A percentile compares a stretch with the other conserved stretches of the same genome.
phyloP scores from a whole-genome alignment of 2,888 invertebrate species.

The Caenorhabditis sp. region DNA sequence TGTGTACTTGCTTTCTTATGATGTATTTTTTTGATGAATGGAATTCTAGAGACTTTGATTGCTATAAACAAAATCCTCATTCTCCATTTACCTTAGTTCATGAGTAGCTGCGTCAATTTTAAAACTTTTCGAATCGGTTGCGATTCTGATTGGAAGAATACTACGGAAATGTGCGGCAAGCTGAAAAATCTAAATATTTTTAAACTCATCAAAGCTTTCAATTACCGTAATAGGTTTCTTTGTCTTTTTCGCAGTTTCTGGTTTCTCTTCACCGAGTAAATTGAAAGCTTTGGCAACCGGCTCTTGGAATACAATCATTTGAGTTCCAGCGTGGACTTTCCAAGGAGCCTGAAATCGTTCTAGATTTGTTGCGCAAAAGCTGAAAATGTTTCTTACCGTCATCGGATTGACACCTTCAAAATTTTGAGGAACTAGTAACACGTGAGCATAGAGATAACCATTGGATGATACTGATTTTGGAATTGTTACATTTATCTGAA shows the following conservation, averaged over 20 bases:
- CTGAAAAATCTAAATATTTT: not conserved
- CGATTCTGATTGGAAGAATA: slow-evolving; percentile 37
- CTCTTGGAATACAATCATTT: slow-evolving; percentile 58
- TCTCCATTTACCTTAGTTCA: slow-evolving; percentile 44
- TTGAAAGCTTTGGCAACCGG: slow-evolving; percentile 70
- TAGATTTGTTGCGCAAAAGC: not conserved
- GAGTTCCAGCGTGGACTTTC: slow-evolving; percentile 43
- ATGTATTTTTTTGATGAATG: not conserved
- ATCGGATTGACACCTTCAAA: slow-evolving; percentile 45
- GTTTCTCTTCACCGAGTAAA: slow-evolving; percentile 37
- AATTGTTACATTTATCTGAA: slow-evolving; percentile 77
- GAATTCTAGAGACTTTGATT: not conserved
- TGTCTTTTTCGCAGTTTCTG: slow-evolving; percentile 7
- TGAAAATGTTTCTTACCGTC: slow-evolving; percentile 8
- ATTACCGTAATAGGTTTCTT: not conserved
- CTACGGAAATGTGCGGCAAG: slow-evolving; percentile 41
- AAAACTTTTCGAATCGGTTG: slow-evolving; percentile 37
- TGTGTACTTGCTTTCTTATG: too few relatives aligned
- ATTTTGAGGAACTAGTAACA: slow-evolving; percentile 76
- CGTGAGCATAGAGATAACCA: slow-evolving; percentile 84
- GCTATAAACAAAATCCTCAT: not conserved
- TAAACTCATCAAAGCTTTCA: not conserved
- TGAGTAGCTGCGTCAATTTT: slow-evolving; percentile 24
- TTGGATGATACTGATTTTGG: slow-evolving; percentile 78
- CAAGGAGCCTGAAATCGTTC: slow-evolving; percentile 33